Percentiles rank a stretch among this genome's conserved stretches.
Evolutionary conservation across 2,113 vertebrate species (phyloP).

Genomic region (Plecotus auritus): DNA sequence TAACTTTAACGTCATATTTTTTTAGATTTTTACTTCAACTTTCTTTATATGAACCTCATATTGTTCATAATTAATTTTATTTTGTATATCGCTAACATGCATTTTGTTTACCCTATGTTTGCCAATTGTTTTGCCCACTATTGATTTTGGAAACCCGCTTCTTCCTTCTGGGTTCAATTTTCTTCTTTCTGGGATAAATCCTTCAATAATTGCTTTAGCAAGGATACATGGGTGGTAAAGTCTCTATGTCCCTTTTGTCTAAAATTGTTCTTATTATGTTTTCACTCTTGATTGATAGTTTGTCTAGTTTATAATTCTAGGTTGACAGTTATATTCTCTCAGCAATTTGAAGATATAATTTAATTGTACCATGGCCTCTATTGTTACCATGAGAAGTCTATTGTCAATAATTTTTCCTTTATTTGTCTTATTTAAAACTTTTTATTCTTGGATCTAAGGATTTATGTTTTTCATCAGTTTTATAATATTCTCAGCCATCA

Average conservation of each 20-base stretch:
- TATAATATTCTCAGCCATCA: background rate
- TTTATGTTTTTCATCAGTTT: constrained; percentile 6
- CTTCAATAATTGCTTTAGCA: constrained; percentile 9
- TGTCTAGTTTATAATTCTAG: constrained; percentile 29
- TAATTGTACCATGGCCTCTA: background rate
- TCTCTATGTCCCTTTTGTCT: background rate
- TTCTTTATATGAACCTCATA: background rate
- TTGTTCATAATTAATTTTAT: constrained; percentile 26
- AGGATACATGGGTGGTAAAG: background rate
- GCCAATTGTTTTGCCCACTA: constrained; percentile 9
- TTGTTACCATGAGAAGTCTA: constrained; percentile 1
- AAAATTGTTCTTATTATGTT: constrained; percentile 19
- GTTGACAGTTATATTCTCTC: constrained; percentile 32
- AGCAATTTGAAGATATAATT: background rate
- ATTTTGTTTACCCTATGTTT: constrained; percentile 35
- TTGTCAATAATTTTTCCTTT: background rate
- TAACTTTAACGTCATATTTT: background rate
- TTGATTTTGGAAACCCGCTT: constrained; percentile 43
- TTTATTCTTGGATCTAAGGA: background rate
- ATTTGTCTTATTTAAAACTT: constrained; percentile 34
- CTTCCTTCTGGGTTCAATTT: constrained; percentile 49
- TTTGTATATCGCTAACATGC: constrained; percentile 32
- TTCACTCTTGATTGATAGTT: constrained; percentile 23
- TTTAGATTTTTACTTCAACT: constrained; percentile 15
- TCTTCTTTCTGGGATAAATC: constrained; percentile 46